Evolutionary conservation across 2,888 invertebrate genomes (phyloP).

Genomic region (Diadegma fenestrale): DNA sequence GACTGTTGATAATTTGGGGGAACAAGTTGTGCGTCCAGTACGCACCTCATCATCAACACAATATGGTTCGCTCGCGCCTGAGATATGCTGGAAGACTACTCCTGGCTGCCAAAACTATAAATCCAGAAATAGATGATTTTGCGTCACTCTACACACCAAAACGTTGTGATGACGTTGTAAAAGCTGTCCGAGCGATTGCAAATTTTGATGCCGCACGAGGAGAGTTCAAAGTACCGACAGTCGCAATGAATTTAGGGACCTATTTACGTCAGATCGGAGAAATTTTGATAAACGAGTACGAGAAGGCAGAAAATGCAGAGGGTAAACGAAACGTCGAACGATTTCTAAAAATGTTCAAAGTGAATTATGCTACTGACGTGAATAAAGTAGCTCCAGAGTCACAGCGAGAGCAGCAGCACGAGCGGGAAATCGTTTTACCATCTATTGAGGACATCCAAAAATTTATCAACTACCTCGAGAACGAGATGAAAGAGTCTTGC

Average conservation of each 20-base stretch:
- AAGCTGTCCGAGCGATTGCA: constrained; percentile 5
- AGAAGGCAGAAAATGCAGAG: background rate
- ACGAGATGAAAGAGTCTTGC: background rate
- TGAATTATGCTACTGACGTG: constrained; percentile 1
- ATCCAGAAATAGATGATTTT: constrained; percentile 3
- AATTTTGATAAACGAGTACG: constrained; percentile 14
- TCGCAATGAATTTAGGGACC: constrained; percentile 17
- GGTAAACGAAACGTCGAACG: background rate
- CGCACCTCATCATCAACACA: background rate
- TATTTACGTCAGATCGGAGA: constrained; percentile 12
- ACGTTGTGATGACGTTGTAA: constrained; percentile 9
- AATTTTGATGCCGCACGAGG: background rate
- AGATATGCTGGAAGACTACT: background rate
- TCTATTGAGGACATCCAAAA: constrained; percentile 9
- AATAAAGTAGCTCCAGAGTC: constrained; percentile 8
- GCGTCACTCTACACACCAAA: background rate
- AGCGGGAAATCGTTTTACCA: constrained; percentile 3
- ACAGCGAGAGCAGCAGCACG: constrained; percentile 1
- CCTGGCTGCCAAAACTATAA: background rate
- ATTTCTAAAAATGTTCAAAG: constrained; percentile 2
- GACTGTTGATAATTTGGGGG: constrained; percentile 6
- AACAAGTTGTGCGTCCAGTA: constrained; percentile 15
- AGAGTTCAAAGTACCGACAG: constrained; percentile 1
- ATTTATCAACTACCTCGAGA: background rate
- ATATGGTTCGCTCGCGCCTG: background rate